A percentile compares a stretch with the other conserved stretches of the same genome.
Conservation (phyloP, 1,140 invertebrate species). For the Nasonia longicornis region DNA sequence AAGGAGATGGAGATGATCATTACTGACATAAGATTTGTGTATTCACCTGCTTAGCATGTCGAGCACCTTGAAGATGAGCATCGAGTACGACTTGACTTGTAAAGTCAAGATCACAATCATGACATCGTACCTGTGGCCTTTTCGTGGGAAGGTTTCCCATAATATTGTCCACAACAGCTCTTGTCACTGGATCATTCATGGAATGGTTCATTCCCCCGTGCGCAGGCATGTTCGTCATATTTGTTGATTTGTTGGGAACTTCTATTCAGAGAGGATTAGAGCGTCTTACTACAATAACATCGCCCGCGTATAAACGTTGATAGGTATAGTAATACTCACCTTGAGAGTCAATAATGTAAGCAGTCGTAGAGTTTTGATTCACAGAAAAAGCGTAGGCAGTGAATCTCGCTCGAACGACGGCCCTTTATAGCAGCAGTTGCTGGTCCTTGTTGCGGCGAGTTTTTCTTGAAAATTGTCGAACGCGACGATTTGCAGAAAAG, state of each 20-base stretch:
- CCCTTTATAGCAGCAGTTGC: too few relatives aligned
- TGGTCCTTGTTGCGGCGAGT: neutral
- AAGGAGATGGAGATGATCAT: neutral
- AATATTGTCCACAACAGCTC: conserved; percentile 70
- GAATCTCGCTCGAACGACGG: neutral
- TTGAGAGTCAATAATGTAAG: neutral
- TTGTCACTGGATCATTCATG: conserved; percentile 67
- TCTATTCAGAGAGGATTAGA: neutral
- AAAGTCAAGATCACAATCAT: conserved; percentile 69
- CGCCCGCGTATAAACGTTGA: too few relatives aligned
- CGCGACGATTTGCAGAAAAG: neutral
- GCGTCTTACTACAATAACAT: neutral
- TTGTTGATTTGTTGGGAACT: conserved; percentile 14
- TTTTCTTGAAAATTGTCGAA: neutral
- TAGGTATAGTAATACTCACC: neutral
- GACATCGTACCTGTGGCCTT: conserved; percentile 66
- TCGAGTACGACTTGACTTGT: conserved; percentile 69
- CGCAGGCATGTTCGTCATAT: conserved; percentile 12
- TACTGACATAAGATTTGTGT: neutral
- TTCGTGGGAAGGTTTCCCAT: conserved; percentile 69
- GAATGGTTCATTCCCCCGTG: conserved; percentile 12
- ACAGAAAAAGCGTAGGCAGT: conserved; percentile 6
- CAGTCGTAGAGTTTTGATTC: neutral
- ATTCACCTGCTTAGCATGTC: conserved; percentile 70
- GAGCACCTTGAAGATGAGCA: conserved; percentile 69